These are phyloP conservation scores for Chaenogobius annularis DNA, from an alignment of 2,113 vertebrate genomes.

Conservation along the genomic window DNA sequence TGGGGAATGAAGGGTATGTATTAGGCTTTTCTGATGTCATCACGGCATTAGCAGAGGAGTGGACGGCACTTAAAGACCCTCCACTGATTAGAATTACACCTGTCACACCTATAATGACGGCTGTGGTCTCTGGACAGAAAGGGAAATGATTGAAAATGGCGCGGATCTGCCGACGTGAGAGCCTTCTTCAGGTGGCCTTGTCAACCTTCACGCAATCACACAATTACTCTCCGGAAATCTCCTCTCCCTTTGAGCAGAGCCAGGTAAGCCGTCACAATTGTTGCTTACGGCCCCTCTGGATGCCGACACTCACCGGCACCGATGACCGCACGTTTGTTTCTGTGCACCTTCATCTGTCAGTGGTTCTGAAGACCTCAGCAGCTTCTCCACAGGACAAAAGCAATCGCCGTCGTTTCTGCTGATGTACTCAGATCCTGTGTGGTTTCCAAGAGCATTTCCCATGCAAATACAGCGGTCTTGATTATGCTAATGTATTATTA, in stretches of 20 bases:
- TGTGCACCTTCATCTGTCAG: neutral
- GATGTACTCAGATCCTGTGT: slow-evolving; percentile 24
- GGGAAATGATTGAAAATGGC: neutral
- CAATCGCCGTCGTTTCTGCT: slow-evolving; percentile 29
- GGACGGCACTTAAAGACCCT: neutral
- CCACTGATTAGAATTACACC: neutral
- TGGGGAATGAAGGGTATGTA: slow-evolving; percentile 14
- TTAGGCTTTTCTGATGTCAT: slow-evolving; percentile 12
- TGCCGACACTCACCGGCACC: neutral
- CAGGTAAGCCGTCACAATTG: neutral
- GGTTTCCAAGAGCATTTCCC: slow-evolving; percentile 47
- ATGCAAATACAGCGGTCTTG: slow-evolving; percentile 66
- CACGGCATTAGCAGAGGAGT: slow-evolving; percentile 1
- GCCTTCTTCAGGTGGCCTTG: neutral
- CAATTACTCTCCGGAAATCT: neutral
- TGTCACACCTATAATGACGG: neutral
- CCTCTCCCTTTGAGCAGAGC: slow-evolving; percentile 7
- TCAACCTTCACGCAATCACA: neutral
- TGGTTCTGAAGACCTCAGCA: neutral
- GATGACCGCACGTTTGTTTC: neutral
- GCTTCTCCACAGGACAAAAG: slow-evolving; percentile 8
- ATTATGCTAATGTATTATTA: slow-evolving; percentile 76
- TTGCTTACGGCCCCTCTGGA: neutral
- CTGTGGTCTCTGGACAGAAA: neutral
- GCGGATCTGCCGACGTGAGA: neutral